A percentile compares a stretch with the other conserved stretches of the same genome.
These are phyloP conservation scores for Sarcophaga rosellei DNA, from an alignment of 2,888 invertebrate species.

Conservation along the genomic window DNA sequence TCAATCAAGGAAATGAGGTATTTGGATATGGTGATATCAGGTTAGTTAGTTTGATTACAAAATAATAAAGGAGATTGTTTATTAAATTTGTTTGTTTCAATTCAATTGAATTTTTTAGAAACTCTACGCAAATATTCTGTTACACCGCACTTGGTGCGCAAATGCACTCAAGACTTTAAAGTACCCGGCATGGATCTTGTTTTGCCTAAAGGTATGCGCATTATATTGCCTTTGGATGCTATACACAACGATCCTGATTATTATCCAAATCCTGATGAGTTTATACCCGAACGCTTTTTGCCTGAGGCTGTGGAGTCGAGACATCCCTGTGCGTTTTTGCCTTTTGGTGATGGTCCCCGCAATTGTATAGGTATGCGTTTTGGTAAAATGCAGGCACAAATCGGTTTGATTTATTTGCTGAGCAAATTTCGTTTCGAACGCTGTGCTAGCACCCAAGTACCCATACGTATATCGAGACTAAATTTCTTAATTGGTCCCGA, in stretches of 20 bases:
- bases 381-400: constrained; percentile 76
- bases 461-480: constrained; percentile 32
- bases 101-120: constrained; percentile 69
- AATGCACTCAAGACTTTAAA: constrained; percentile 82
- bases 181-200: constrained; percentile 78
- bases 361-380: constrained; percentile 78
- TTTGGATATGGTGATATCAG: constrained; percentile 81
- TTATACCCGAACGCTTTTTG: constrained; percentile 85
- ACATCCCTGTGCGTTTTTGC: constrained; percentile 76
- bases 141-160: constrained; percentile 82
- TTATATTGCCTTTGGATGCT: constrained; percentile 83
- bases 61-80: no score
- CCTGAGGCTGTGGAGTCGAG: constrained; percentile 83
- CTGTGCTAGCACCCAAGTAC: constrained; percentile 65
- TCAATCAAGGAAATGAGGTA: constrained; percentile 82
- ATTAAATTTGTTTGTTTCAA: not conserved
- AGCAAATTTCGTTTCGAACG: constrained; percentile 66
- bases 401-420: constrained; percentile 71
- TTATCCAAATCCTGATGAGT: constrained; percentile 84
- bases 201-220: constrained; percentile 82
- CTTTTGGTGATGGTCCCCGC: constrained; percentile 78
- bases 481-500: constrained; percentile 50
- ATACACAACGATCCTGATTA: constrained; percentile 84
- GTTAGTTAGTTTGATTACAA: constrained; percentile 56
- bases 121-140: constrained; percentile 84